These are phyloP conservation scores for Harpagifer antarcticus DNA, from an alignment of 2,797 vertebrate species.

Conservation along the genomic window DNA sequence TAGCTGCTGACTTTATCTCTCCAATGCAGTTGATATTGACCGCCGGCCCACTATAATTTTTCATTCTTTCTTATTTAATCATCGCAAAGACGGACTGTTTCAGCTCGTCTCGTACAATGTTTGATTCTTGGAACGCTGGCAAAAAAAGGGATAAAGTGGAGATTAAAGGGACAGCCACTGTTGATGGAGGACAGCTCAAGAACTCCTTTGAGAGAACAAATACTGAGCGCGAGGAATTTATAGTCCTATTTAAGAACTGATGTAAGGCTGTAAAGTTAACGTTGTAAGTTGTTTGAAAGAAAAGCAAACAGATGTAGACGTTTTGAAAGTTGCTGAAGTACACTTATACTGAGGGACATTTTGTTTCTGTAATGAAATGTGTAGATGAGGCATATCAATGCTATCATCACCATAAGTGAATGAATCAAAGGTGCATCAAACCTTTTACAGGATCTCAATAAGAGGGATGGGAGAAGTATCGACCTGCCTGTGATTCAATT, in stretches of 20 bases:
- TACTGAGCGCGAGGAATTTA: constrained; percentile 23
- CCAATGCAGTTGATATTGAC: constrained; percentile 39
- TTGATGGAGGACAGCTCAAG: constrained; percentile 48
- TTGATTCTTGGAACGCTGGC: constrained; percentile 39
- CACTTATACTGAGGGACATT: not conserved
- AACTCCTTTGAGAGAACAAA: constrained; percentile 33
- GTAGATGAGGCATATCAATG: constrained; percentile 51
- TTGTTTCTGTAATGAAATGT: constrained; percentile 46
- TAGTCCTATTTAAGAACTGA: constrained; percentile 25
- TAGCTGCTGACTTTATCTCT: constrained; percentile 50
- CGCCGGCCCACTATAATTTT: constrained; percentile 24
- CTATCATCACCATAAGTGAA: constrained; percentile 43
- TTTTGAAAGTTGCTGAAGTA: constrained; percentile 11
- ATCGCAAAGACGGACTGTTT: constrained; percentile 44
- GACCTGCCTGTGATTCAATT: constrained; percentile 18
- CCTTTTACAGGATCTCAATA: constrained; percentile 31
- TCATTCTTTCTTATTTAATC: constrained; percentile 38
- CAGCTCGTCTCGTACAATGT: constrained; percentile 4
- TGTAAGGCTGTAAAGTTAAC: constrained; percentile 20
- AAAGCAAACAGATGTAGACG: constrained; percentile 17
- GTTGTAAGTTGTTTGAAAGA: constrained; percentile 17
- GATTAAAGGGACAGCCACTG: constrained; percentile 35
- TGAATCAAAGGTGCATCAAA: constrained; percentile 47
- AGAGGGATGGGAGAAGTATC: constrained; percentile 14
- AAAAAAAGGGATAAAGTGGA: constrained; percentile 24